Evolutionary conservation across 2,797 vertebrate genomes (phyloP).

Genomic region (Allobates femoralis): DNA sequence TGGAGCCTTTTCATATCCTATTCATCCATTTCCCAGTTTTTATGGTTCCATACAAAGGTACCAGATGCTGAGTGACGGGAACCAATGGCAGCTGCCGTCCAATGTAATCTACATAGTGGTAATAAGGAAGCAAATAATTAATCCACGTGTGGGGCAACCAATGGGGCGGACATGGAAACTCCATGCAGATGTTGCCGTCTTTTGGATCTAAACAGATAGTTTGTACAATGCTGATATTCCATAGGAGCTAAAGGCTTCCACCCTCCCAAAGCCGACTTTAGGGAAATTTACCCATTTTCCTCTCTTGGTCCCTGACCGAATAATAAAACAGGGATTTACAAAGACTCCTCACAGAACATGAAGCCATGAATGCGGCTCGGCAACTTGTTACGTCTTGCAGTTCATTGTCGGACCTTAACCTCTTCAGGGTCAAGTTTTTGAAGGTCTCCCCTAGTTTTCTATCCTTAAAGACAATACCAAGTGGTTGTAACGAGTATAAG

Average conservation of each 20-base stretch:
- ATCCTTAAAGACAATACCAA: constrained; percentile 26
- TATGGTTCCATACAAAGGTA: background rate
- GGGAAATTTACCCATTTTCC: background rate
- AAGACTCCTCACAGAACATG: background rate
- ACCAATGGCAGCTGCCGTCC: constrained; percentile 3
- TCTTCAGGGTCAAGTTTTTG: background rate
- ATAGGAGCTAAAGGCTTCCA: background rate
- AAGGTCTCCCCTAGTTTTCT: constrained; percentile 29
- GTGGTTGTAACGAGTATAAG: constrained; percentile 46
- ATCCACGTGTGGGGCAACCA: background rate
- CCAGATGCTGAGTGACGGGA: background rate
- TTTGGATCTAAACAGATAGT: background rate
- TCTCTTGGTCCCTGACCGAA: background rate
- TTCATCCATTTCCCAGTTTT: background rate
- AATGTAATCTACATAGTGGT: background rate
- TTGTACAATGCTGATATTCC: background rate
- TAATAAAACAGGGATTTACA: background rate
- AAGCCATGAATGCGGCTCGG: constrained; percentile 4
- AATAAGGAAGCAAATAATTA: background rate
- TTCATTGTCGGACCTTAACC: background rate
- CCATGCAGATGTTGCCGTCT: constrained; percentile 1
- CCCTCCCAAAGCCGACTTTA: background rate
- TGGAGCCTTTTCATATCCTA: background rate
- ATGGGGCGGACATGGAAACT: background rate
- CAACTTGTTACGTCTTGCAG: constrained; percentile 10